A percentile compares a stretch with the other conserved stretches of the same genome.
phyloP scores from a whole-genome alignment of 2,113 vertebrate genomes.

The Rhinichthys klamathensis region DNA sequence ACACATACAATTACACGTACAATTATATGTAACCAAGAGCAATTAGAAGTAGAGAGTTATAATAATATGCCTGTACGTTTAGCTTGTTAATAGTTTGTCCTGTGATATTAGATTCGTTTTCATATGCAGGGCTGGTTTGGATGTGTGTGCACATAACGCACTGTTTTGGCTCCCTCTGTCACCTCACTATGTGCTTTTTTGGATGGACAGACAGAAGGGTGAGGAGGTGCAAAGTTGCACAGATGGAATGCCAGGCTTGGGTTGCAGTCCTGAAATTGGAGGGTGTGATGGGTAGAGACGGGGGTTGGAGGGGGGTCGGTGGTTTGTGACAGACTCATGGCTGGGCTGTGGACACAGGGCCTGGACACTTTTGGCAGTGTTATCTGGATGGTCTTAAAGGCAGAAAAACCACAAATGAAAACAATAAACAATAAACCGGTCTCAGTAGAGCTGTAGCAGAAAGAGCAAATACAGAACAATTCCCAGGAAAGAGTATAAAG shows the following conservation, averaged over 20 bases:
- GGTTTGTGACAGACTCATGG: constrained; percentile 22
- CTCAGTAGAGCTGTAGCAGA: constrained; percentile 13
- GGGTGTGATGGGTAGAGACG: constrained; percentile 22
- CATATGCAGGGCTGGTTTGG: neutral
- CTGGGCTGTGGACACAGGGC: constrained; percentile 15
- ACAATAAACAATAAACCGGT: constrained; percentile 43
- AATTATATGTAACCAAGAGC: neutral
- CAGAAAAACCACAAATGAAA: constrained; percentile 17
- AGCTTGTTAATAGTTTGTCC: neutral
- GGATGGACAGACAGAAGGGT: constrained; percentile 18
- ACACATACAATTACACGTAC: neutral
- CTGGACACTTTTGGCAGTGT: constrained; percentile 11
- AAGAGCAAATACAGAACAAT: constrained; percentile 34
- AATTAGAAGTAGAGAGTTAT: neutral
- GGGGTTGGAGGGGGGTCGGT: constrained; percentile 16
- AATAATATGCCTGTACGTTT: neutral
- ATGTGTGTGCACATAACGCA: neutral
- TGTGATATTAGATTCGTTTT: neutral
- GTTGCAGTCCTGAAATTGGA: constrained; percentile 30
- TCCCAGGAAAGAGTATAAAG: constrained; percentile 4
- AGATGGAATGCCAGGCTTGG: constrained; percentile 49
- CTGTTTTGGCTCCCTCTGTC: constrained; percentile 16
- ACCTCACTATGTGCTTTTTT: constrained; percentile 24
- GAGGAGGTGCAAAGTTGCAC: constrained; percentile 26
- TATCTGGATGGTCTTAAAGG: constrained; percentile 34